A percentile compares a stretch with the other conserved stretches of the same genome.
These are phyloP conservation scores for Ligdia adustata DNA, from an alignment of 2,888 invertebrate species.

Conservation along the genomic window DNA sequence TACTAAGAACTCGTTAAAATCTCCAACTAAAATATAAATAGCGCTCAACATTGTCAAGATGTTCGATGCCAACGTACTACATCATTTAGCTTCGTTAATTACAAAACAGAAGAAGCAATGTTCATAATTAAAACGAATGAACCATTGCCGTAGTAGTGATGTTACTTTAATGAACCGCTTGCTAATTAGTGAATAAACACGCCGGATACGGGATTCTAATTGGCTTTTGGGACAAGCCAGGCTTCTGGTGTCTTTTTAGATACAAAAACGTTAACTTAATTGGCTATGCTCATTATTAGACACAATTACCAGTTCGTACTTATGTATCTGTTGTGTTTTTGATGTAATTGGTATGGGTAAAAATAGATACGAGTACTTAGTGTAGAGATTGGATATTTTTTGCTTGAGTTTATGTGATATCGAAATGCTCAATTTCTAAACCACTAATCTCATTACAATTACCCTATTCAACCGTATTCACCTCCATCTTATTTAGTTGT, in stretches of 20 bases:
- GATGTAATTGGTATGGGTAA: no score
- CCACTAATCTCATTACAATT: no score
- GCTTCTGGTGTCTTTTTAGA: slow-evolving; percentile 48
- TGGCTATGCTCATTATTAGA: slow-evolving; percentile 25
- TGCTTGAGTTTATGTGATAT: no score
- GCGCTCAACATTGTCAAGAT: slow-evolving; percentile 11
- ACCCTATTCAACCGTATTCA: no score
- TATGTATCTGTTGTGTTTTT: no score
- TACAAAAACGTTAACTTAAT: slow-evolving; percentile 31
- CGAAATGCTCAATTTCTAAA: no score
- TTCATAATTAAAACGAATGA: slow-evolving; percentile 82
- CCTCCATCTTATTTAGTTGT: no score
- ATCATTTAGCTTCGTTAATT: slow-evolving; percentile 70
- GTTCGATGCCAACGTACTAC: slow-evolving; percentile 59
- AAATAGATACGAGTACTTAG: slow-evolving; percentile 2
- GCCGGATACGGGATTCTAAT: slow-evolving; percentile 79
- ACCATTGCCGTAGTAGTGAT: slow-evolving; percentile 73
- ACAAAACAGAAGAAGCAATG: slow-evolving; percentile 58
- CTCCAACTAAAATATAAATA: slow-evolving; percentile 10
- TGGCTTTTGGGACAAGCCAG: slow-evolving; percentile 76
- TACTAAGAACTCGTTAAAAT: slow-evolving; percentile 15
- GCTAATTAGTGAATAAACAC: slow-evolving; percentile 82
- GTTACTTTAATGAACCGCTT: slow-evolving; percentile 79
- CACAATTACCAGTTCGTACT: background rate
- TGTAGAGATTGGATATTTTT: no score